A percentile compares a stretch with the other conserved stretches of the same genome.
These are phyloP conservation scores for silkworm (Bombyx mori) DNA, from an alignment of 1,140 invertebrate species.

Conservation along the genomic window DNA sequence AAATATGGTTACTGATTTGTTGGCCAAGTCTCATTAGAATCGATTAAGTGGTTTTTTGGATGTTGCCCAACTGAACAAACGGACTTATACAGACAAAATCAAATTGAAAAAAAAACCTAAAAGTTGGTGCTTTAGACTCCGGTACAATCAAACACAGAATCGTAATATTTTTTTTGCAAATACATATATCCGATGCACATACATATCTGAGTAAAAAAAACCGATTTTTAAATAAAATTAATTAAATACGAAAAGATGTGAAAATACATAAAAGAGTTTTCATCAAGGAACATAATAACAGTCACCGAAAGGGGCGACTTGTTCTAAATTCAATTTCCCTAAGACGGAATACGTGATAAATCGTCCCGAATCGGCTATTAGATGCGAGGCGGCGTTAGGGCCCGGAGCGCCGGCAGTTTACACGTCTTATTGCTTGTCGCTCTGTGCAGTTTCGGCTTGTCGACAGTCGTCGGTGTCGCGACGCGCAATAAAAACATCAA, in stretches of 20 bases:
- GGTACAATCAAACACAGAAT: no score
- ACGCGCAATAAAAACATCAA: conserved; percentile 65
- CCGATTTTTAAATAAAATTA: no score
- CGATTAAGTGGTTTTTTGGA: no score
- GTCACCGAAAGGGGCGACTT: conserved; percentile 19
- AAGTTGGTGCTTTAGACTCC: no score
- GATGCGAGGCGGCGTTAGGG: conserved; percentile 50
- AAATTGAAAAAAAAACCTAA: no score
- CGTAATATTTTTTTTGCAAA: no score
- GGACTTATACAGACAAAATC: no score
- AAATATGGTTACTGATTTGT: no score
- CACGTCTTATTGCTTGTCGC: conserved; percentile 59
- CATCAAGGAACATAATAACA: conserved; percentile 29
- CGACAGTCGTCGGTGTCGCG: conserved; percentile 38
- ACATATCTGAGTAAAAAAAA: no score
- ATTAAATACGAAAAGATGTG: not conserved
- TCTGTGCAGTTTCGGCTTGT: conserved; percentile 19
- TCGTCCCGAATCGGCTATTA: conserved; percentile 51
- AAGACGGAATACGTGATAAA: conserved; percentile 52
- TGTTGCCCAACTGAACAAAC: no score
- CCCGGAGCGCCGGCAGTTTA: conserved; percentile 53
- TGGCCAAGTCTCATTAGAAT: no score
- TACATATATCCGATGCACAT: no score
- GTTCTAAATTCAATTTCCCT: conserved; percentile 44
- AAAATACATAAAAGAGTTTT: conserved; percentile 20